Base-by-base conservation (phyloP, 2,888 invertebrate genomes). In the Vandiemenella viatica region DNA sequence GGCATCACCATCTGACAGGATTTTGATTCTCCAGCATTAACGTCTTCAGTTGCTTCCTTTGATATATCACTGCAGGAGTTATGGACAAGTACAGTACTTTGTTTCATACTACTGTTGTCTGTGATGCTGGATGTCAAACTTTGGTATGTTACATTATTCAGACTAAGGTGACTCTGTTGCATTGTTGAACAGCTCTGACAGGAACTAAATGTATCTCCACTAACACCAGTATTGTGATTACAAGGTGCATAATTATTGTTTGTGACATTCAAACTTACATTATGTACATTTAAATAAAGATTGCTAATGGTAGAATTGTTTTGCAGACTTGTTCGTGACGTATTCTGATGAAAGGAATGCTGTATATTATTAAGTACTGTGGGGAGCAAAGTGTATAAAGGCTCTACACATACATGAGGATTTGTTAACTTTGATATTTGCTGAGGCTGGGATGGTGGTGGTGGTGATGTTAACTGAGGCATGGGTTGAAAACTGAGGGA, bases 401-500 rank as follows among this genome's bases (percentile, higher is more conserved):
- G 38, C 5, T 38, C 16, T 8, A 38, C 8, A n/a, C 16, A 15
- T n/a, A 38, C 16, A 8, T 38, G 38, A 38, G 38, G 8, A 10
- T 17, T 17, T 8, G 38, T 8, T 15, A 16, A 17, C 15, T 17
- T 38, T n/a, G n/a, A n/a, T 38, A 17, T 3, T 32, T 10, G 3
- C 17, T 38, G 38, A 3, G 15, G 38, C 8, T 15, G 8, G 15
- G 46, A 46, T 44, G 37, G 42, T 32, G 26, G 45, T n/a, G 53
- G 41, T 8, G 53, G 50, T n/a, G 55, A 45, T 5, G 51, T 40
- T 17, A 47, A 45, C n/a, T 53, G 50, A 16, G 53, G 50, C n/a
- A 45, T 51, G 18, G 52, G 56, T 47, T 53, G 57, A 50, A 53
- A 55, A 22, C 51, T 49, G 13, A 57, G 49, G 3, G 59, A 53